phyloP scores from a whole-genome alignment of 2,888 invertebrate genomes.

The Drosophila sordidula region DNA sequence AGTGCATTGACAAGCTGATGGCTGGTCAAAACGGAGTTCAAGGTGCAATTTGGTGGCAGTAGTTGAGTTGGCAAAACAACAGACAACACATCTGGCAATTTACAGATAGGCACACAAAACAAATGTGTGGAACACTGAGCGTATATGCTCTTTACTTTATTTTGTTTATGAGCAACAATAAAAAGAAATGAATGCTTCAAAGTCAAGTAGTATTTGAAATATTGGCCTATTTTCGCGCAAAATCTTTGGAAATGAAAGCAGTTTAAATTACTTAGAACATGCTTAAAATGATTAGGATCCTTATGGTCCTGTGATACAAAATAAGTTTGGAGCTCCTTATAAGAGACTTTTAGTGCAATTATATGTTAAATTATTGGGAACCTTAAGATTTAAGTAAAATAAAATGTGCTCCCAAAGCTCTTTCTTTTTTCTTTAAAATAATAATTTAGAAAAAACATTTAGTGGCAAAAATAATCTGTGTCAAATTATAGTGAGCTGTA shows the following conservation, averaged over 20 bases:
- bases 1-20: slow-evolving; percentile 55
- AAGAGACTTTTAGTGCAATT: no score
- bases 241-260: not conserved
- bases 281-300: no score
- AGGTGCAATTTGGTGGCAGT: slow-evolving; percentile 45
- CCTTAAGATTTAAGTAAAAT: no score
- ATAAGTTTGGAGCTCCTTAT: no score
- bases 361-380: no score
- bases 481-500: no score
- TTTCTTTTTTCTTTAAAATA: no score
- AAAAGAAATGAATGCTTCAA: slow-evolving; percentile 1
- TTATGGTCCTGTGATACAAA: no score
- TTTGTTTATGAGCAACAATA: slow-evolving; percentile 12
- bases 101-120: slow-evolving; percentile 1
- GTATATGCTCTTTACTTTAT: slow-evolving; percentile 9
- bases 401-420: no score
- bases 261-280: no score
- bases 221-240: not conserved
- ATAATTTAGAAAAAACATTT: no score
- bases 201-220: not conserved
- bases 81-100: slow-evolving; percentile 32
- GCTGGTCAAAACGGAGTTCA: slow-evolving; percentile 66
- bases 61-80: slow-evolving; percentile 26
- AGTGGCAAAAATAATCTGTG: no score
- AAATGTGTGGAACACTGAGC: slow-evolving; percentile 23